Conservation (phyloP, 2,113 vertebrate genomes). For the Alligator sinensis region DNA sequence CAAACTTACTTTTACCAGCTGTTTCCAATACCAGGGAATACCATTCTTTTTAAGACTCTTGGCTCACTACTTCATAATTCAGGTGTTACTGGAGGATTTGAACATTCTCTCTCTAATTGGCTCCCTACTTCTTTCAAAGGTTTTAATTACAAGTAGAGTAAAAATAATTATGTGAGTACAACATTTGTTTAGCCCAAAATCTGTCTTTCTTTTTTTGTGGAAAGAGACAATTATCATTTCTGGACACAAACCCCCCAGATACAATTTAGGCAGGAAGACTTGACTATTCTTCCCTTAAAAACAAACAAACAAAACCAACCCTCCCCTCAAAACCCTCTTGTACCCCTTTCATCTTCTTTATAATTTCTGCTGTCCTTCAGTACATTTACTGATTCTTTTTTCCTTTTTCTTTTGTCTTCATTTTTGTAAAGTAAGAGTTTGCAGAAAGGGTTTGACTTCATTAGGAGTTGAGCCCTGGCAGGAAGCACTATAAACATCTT, state of each 20-base stretch:
- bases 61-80: not conserved
- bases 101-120: slow-evolving; percentile 16
- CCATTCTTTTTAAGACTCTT: not conserved
- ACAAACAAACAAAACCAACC: not conserved
- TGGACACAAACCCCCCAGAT: not conserved
- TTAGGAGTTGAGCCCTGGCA: not conserved
- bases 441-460: not conserved
- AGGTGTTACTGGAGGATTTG: not conserved
- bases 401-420: too few species aligned
- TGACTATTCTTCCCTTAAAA: not conserved
- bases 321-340: not conserved
- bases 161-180: slow-evolving; percentile 1
- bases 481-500: not conserved
- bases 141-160: slow-evolving; percentile 29
- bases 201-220: not conserved
- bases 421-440: too few species aligned
- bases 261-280: not conserved
- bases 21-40: slow-evolving; percentile 32
- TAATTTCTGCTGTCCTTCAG: not conserved
- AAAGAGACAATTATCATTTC: not conserved
- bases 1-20: slow-evolving; percentile 53
- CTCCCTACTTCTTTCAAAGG: slow-evolving; percentile 21
- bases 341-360: not conserved
- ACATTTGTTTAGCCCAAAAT: not conserved
- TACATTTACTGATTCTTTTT: too few species aligned